Conservation (phyloP, 1,140 invertebrate genomes). For the Drosophila azteca region DNA sequence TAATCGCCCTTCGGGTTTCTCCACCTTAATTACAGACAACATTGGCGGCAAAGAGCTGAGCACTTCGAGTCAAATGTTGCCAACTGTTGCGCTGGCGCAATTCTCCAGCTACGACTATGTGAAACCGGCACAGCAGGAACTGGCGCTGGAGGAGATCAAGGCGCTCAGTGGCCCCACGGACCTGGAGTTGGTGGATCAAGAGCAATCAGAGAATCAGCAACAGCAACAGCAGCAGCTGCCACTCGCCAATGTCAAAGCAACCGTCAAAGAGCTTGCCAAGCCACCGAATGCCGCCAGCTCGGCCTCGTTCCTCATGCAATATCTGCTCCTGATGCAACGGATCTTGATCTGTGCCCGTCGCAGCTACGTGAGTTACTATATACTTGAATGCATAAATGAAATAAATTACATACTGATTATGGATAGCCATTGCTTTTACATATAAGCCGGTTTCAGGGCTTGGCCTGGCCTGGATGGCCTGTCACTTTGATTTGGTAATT, state of each 20-base stretch:
- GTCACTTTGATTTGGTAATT: conserved; percentile 59
- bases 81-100: conserved; percentile 42
- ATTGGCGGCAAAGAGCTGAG: conserved; percentile 52
- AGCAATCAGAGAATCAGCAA: conserved; percentile 14
- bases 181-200: not conserved
- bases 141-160: conserved; percentile 73
- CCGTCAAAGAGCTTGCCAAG: conserved; percentile 43
- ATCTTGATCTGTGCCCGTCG: conserved; percentile 86
- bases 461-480: conserved; percentile 32
- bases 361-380: conserved; percentile 86
- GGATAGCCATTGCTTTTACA: conserved; percentile 20
- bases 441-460: conserved; percentile 43
- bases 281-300: conserved; percentile 27
- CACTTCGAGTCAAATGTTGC: conserved; percentile 34
- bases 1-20: not conserved
- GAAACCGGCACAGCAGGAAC: conserved; percentile 59
- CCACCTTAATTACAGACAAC: conserved; percentile 43
- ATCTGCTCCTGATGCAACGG: conserved; percentile 86
- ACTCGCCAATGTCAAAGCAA: conserved; percentile 33
- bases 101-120: conserved; percentile 67
- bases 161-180: conserved; percentile 45
- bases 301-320: conserved; percentile 84
- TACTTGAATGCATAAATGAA: conserved; percentile 6
- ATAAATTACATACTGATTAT: conserved; percentile 6
- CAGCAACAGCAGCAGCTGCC: conserved; percentile 7